Percentiles rank a stretch among this genome's conserved stretches.
Evolutionary conservation across 64 coral and sea anemone genomes (phyloP).

Genomic region (Actinia equina): DNA sequence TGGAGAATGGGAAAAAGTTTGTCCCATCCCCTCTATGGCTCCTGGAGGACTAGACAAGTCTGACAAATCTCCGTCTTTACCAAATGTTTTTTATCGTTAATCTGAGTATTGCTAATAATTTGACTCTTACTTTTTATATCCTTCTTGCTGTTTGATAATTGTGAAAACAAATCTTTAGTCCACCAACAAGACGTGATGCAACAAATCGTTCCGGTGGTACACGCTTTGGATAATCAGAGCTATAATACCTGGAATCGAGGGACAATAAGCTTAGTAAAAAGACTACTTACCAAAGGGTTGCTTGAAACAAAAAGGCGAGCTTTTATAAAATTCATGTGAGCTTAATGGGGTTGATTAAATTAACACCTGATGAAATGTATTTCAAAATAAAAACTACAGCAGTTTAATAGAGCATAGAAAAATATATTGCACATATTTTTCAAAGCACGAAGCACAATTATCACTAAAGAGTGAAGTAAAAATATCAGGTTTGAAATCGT

Average conservation of each 20-base stretch:
- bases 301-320: too few relatives aligned
- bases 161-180: not conserved
- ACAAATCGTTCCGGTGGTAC: constrained; percentile 31
- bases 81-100: too few relatives aligned
- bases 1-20: too few relatives aligned
- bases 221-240: not conserved
- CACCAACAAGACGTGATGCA: constrained; percentile 24
- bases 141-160: constrained; percentile 18
- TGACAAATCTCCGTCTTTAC: too few relatives aligned
- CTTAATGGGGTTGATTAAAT: too few relatives aligned
- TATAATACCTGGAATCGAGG: not conserved
- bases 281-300: too few relatives aligned
- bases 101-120: too few relatives aligned
- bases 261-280: not conserved
- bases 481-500: not conserved
- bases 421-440: not conserved
- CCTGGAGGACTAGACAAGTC: too few relatives aligned
- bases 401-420: not conserved
- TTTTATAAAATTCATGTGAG: too few relatives aligned
- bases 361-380: too few relatives aligned
- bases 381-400: too few relatives aligned
- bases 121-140: not conserved
- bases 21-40: too few relatives aligned
- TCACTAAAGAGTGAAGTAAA: not conserved
- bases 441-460: not conserved